Evolutionary conservation across 2,888 invertebrate species (phyloP), one percentile per base, ranked within the genome.

Genomic region (Synergus gifuensis): DNA sequence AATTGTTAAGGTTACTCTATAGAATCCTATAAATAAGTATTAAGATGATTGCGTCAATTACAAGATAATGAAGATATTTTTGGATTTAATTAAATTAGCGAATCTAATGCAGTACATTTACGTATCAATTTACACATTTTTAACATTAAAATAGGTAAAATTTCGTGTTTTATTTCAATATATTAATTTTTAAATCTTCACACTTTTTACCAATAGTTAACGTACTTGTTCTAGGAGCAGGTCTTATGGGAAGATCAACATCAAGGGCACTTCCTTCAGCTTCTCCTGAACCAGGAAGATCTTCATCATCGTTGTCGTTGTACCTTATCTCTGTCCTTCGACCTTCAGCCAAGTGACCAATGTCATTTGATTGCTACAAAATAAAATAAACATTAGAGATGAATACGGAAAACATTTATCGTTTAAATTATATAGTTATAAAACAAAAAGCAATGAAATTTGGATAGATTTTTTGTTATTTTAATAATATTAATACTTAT

Each of bases 1-100:
- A 28, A 95, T 94, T 54, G 94, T 94, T 87, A 96, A 93, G 0
- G 94, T 93, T 58, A 94, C 90, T 82, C 94, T 92, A 86, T 93
- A 94, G 83, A 92, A 93, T 78, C 90, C 94, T 94, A 86, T 12
- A 88, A 86, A 77, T 42, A 81, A 76, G 62, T 28, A 4, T 49
- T 77, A 64, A 14, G 60, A 79, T 7, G 36, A 36, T 36, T 36
- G 5, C 36, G 36, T 36, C 36, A 36, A 36, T 36, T 36, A 36
- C 5, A 7, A 5, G 36, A 36, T 36, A 36, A 7, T 36, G 36
- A 36, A 36, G 36, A 36, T 36, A 36, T 36, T 36, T 36, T 36
- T 0, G 36, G 0, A 36, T 7, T 36, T 36, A 36, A 5, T 36
- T 36, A 0, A 36, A 36, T 36, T 36, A 36, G 36, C 36, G 28